Base-by-base conservation (phyloP, 2,888 invertebrate species). In the Pycnomerus fuliginosus region DNA sequence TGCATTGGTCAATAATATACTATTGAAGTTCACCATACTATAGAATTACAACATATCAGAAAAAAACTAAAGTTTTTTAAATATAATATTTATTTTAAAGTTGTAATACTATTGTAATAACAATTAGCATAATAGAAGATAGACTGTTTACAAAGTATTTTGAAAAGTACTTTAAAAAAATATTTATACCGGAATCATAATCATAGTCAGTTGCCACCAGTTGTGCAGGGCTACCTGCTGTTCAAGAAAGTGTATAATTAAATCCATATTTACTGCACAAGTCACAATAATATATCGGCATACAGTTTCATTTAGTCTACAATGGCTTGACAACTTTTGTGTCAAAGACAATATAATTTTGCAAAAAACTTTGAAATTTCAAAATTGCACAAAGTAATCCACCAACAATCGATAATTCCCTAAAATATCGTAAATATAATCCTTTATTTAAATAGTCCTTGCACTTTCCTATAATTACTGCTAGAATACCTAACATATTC, bases 81-180 rank as follows among this genome's bases (percentile, higher is more conserved):
- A 50, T 52, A 52, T 28, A 39, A 39, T 46, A 48, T 52, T 49
- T 50, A 55, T 53, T 50, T 20, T 20, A 7, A 20, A 20, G 39
- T 47, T 41, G 37, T 52, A 50, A 45, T 52, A 46, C 48, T 54
- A 55, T 53, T 49, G 44, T 52, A 42, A 48, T 55, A 58, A 60
- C 60, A 58, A 55, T 55, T 56, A 59, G 56, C 55, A 58, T 55
- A 56, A 57, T 60, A 62, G 60, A 61, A 56, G 56, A 61, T 60
- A 60, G 59, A 62, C 58, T 57, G 62, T 64, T 58, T 61, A 64
- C 61, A 63, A 58, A 60, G 55, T 61, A 56, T 56, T 53, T 28
- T 37, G 35, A 55, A 55, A 60, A 61, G 59, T 58, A 60, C 58
- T 57, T 31, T 43, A 31, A 35, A 33, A 46, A 48, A 43, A 43